Percentiles rank a stretch among this genome's conserved stretches.
Evolutionary conservation across 2,888 invertebrate genomes (phyloP).

Genomic region (Carterocephalus palaemon): DNA sequence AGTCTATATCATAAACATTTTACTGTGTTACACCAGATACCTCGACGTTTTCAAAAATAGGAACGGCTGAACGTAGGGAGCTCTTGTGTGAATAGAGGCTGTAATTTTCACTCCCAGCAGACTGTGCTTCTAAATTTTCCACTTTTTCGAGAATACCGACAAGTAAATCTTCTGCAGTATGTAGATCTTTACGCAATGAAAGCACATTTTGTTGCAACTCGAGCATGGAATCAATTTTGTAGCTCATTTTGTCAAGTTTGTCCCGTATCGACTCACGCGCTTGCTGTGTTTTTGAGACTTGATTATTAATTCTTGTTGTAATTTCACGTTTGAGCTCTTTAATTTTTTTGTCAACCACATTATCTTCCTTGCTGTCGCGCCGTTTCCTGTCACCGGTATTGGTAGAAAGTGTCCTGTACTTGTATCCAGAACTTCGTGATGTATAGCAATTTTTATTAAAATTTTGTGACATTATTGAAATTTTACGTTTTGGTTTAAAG

Average conservation of each 20-base stretch:
- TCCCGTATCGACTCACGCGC: constrained; percentile 46
- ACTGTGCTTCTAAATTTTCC: constrained; percentile 42
- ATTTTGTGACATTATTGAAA: constrained; percentile 46
- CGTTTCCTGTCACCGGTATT: constrained; percentile 54
- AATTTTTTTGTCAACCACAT: constrained; percentile 49
- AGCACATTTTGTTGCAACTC: constrained; percentile 49
- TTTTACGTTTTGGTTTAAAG: constrained; percentile 10
- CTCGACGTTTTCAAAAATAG: constrained; percentile 32
- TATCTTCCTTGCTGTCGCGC: constrained; percentile 41
- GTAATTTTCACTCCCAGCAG: constrained; percentile 31
- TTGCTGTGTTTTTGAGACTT: constrained; percentile 41
- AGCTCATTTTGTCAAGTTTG: constrained; percentile 50
- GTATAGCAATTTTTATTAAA: constrained; percentile 64
- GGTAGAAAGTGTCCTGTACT: constrained; percentile 62
- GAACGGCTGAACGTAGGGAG: constrained; percentile 32
- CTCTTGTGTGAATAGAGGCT: constrained; percentile 40
- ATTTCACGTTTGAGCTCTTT: constrained; percentile 53
- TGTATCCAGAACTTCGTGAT: constrained; percentile 58
- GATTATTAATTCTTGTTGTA: constrained; percentile 43
- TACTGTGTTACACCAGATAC: background rate
- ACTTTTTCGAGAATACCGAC: constrained; percentile 43
- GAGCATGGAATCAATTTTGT: constrained; percentile 54
- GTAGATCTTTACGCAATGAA: constrained; percentile 44
- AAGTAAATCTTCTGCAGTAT: constrained; percentile 39
- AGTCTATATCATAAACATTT: background rate